Evolutionary conservation across 2,113 vertebrate species (phyloP).

Genomic region (Butastur rufipennis): DNA sequence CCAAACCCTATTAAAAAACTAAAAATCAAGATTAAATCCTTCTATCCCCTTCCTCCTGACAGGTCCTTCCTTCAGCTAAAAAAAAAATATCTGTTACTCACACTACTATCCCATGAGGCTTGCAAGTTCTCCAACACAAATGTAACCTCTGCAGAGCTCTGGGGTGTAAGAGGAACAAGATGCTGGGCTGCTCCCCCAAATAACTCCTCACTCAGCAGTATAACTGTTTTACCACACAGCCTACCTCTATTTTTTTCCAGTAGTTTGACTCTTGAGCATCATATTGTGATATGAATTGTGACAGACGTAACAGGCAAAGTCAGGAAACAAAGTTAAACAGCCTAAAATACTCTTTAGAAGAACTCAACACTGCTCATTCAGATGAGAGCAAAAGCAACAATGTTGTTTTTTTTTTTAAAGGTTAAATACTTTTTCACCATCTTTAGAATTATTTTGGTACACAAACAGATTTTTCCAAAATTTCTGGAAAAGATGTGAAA

Average conservation of each 20-base stretch:
- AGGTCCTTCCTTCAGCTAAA: not conserved
- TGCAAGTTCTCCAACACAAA: not conserved
- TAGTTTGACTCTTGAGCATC: not conserved
- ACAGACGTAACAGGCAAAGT: not conserved
- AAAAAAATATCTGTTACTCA: not conserved
- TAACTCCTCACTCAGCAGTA: not conserved
- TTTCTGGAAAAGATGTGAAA: slow-evolving; percentile 26
- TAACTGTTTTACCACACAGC: not conserved
- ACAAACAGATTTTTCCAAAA: not conserved
- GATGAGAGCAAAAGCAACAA: not conserved
- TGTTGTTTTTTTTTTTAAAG: not conserved
- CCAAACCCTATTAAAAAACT: not conserved
- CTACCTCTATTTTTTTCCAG: not conserved
- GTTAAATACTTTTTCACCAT: not conserved
- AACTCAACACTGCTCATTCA: not conserved
- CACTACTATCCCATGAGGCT: not conserved
- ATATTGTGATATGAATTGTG: not conserved
- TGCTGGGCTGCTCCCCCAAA: not conserved
- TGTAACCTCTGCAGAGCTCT: not conserved
- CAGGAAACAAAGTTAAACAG: not conserved
- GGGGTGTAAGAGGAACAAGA: not conserved
- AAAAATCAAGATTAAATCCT: not conserved
- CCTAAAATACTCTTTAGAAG: not conserved
- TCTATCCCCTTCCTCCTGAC: not conserved
- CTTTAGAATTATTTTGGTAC: not conserved